These are phyloP conservation scores for Speoplatyrhinus poulsoni DNA, from an alignment of 2,113 vertebrate genomes.

Conservation along the genomic window DNA sequence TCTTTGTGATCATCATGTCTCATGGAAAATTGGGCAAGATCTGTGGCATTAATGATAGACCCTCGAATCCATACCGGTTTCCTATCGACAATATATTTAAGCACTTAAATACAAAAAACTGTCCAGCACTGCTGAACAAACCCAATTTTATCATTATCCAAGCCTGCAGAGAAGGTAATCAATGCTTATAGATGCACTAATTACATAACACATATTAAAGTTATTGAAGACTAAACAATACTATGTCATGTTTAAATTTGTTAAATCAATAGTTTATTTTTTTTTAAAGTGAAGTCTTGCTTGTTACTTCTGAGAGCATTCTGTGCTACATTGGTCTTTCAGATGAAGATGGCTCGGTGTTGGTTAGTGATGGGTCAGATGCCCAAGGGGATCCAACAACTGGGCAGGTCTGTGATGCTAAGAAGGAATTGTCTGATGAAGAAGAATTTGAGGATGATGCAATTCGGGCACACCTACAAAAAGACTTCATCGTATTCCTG, in stretches of 20 bases:
- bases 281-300: not conserved
- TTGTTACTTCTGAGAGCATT: not conserved
- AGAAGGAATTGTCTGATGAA: no score
- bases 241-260: not conserved
- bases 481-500: constrained; percentile 81
- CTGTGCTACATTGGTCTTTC: constrained; percentile 24
- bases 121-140: constrained; percentile 75
- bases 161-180: constrained; percentile 83
- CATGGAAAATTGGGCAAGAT: constrained; percentile 77
- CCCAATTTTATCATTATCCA: constrained; percentile 89
- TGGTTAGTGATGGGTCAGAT: constrained; percentile 13
- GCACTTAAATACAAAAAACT: constrained; percentile 72
- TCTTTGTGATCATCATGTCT: constrained; percentile 87
- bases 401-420: constrained; percentile 26
- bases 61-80: constrained; percentile 60
- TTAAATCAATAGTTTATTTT: not conserved
- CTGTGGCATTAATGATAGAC: constrained; percentile 57
- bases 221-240: no score
- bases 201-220: no score
- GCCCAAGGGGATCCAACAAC: not conserved
- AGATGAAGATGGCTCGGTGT: constrained; percentile 38
- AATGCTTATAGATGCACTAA: not conserved
- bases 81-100: constrained; percentile 69
- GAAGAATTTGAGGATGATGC: constrained; percentile 40
- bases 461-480: constrained; percentile 69